These are phyloP conservation scores for Myopa tessellatipennis DNA, from an alignment of 2,888 invertebrate genomes.

Conservation along the genomic window DNA sequence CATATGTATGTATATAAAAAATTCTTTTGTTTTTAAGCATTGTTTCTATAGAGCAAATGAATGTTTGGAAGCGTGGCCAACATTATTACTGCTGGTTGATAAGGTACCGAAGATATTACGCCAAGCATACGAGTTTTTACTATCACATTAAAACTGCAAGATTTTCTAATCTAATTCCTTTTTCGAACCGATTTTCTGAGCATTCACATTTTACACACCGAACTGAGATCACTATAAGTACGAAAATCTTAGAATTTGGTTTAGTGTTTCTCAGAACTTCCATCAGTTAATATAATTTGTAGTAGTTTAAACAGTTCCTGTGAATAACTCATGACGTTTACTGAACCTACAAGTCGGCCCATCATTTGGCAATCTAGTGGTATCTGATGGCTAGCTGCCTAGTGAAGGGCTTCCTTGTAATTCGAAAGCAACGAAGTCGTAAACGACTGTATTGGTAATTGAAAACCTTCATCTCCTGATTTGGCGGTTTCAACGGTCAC, in stretches of 20 bases:
- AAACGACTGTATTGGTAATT: neutral
- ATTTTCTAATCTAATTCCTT: slow-evolving; percentile 22
- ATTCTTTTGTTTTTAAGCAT: neutral
- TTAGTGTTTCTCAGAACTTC: slow-evolving; percentile 1
- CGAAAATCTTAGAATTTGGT: neutral
- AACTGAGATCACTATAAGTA: slow-evolving; percentile 23
- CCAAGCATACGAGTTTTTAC: neutral
- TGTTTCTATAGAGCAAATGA: slow-evolving; percentile 2
- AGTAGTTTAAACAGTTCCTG: neutral
- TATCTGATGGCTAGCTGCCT: slow-evolving; percentile 66
- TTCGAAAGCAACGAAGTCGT: slow-evolving; percentile 52
- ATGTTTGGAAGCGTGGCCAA: slow-evolving; percentile 14
- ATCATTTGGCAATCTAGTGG: slow-evolving; percentile 67
- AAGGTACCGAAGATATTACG: neutral
- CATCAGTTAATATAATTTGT: slow-evolving; percentile 6
- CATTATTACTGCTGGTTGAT: neutral
- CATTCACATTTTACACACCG: neutral
- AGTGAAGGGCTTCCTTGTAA: slow-evolving; percentile 68
- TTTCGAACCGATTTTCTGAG: neutral
- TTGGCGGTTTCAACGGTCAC: neutral
- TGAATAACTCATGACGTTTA: neutral
- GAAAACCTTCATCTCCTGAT: neutral
- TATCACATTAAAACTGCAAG: neutral
- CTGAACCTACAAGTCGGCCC: slow-evolving; percentile 63
- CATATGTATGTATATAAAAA: no score